Evolutionary conservation across 1,140 invertebrate genomes (phyloP).

Genomic region (Diachasma alloeum): DNA sequence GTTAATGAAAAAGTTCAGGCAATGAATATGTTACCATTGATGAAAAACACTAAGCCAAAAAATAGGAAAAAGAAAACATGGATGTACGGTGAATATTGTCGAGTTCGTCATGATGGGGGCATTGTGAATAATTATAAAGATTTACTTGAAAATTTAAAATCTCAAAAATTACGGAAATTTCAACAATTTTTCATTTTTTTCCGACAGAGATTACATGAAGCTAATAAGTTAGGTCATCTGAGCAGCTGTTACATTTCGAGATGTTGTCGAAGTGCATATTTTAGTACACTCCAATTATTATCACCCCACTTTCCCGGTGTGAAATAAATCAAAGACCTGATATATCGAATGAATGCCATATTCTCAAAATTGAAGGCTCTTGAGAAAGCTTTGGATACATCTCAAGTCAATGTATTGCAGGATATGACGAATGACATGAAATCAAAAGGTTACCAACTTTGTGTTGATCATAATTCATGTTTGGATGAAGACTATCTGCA

Average conservation of each 20-base stretch:
- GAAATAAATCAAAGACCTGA: too few species aligned
- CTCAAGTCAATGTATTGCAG: neutral
- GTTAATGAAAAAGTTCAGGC: too few species aligned
- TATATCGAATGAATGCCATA: too few species aligned
- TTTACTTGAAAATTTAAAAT: neutral
- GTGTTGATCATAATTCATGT: neutral
- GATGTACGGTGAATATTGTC: neutral
- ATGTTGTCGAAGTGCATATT: too few species aligned
- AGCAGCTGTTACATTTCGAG: too few species aligned
- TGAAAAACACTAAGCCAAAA: neutral
- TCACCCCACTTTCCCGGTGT: too few species aligned
- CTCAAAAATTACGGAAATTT: neutral
- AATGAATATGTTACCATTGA: too few species aligned
- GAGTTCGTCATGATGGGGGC: neutral
- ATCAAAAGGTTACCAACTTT: neutral
- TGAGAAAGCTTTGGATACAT: too few species aligned
- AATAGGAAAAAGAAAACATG: neutral
- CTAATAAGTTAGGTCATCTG: too few species aligned
- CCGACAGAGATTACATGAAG: neutral
- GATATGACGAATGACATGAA: neutral
- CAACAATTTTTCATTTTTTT: neutral
- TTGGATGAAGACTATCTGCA: too few species aligned
- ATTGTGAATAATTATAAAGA: neutral
- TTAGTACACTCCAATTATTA: too few species aligned
- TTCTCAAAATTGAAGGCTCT: too few species aligned